Base-by-base conservation (phyloP, 2,113 vertebrate genomes). In the Mandrillus leucophaeus region DNA sequence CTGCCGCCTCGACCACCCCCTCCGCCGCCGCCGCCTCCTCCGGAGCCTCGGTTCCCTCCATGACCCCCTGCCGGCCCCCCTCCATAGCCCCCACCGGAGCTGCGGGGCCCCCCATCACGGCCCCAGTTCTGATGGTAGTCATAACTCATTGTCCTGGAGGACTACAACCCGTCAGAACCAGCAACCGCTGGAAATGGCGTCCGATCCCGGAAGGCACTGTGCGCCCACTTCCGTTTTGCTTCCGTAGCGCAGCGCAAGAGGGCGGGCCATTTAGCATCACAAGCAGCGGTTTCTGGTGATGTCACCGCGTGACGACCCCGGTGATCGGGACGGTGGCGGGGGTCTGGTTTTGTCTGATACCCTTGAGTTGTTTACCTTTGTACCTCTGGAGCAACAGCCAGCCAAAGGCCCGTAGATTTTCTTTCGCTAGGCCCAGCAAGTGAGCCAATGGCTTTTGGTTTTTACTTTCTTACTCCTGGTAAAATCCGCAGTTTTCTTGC, bases 91-190 rank as follows among this genome's bases (percentile, higher is more conserved):
- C 87, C 95, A 43, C 92, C 72, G 4, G 97, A 96, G 80, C 75
- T 61, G 30, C 97, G 97, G 8, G 97, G 61, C 0, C 92, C 97
- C 1, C 87, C 94, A 3, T 98, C 98, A 88, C 99, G 98, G 45
- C 98, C 98, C 97, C 99, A 97, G 35, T 98, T 84, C 57, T 92
- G 98, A 30, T 84, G 98, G 30, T 98, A 98, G 94, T 99, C 99
- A 97, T 98, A 99, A 98, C 99, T 99, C 99, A 99, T 99, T 18
- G 76, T 97, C 43, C 59, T 23, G 11, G 30, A 14, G 5, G 78
- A 13, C 45, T 3, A 13, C 57, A 18, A 38, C 22, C 30, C 23
- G 32, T 0, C n/a, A 88, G 23, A 50, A 80, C 52, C 94, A 13
- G n/a, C 55, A 76, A 66, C 94, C 43, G 68, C 86, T 72, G 27